Evolutionary conservation across 2,797 vertebrate species (phyloP).

Genomic region (Ctenopoma kingsleyae): DNA sequence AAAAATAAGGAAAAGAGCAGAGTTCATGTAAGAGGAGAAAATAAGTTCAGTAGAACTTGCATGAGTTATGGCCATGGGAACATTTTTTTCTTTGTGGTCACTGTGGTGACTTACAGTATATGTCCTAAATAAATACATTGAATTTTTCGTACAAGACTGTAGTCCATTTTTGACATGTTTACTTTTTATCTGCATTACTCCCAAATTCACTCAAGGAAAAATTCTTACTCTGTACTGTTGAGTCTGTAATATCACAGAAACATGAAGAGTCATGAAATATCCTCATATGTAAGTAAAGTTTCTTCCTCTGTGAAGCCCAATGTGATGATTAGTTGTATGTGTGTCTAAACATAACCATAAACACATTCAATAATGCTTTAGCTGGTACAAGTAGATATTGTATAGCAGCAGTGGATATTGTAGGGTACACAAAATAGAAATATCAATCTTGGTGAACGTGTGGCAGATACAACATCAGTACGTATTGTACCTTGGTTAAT

Average conservation of each 20-base stretch:
- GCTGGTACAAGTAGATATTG: not conserved
- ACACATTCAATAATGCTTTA: not conserved
- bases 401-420: not conserved
- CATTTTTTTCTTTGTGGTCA: constrained; percentile 49
- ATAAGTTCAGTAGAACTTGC: constrained; percentile 25
- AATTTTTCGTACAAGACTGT: not conserved
- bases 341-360: not conserved
- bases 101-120: constrained; percentile 21
- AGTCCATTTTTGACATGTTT: constrained; percentile 5
- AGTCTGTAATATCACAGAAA: not conserved
- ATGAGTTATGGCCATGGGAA: constrained; percentile 53
- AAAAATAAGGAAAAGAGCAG: constrained; percentile 41
- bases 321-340: not conserved
- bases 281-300: not conserved
- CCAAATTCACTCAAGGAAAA: not conserved
- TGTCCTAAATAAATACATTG: constrained; percentile 15
- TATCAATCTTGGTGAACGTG: not conserved
- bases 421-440: not conserved
- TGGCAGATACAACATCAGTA: not conserved
- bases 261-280: not conserved
- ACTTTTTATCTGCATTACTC: not conserved
- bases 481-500: not conserved
- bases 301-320: not conserved
- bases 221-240: not conserved
- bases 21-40: constrained; percentile 42